A percentile compares a stretch with the other conserved stretches of the same genome.
phyloP scores from a whole-genome alignment of 2,113 vertebrate genomes.

The Triplophysa siluroides region DNA sequence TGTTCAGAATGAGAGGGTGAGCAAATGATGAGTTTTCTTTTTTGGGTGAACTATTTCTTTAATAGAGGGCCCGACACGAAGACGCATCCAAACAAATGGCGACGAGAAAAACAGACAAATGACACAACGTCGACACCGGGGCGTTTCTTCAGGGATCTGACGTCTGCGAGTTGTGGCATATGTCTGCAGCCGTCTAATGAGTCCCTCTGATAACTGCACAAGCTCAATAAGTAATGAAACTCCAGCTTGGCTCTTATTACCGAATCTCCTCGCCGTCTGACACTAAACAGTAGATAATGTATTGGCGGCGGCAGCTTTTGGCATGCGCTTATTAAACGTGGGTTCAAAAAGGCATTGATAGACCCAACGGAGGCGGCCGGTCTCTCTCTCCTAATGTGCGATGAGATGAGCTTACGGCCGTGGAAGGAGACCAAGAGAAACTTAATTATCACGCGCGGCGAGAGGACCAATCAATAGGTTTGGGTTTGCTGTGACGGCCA shows the following conservation, averaged over 20 bases:
- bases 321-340: slow-evolving; percentile 66
- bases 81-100: slow-evolving; percentile 65
- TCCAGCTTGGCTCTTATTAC: slow-evolving; percentile 67
- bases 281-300: slow-evolving; percentile 70
- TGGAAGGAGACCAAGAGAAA: slow-evolving; percentile 53
- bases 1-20: too few species aligned
- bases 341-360: slow-evolving; percentile 68
- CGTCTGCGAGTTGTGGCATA: slow-evolving; percentile 64
- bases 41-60: not conserved
- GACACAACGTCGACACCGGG: slow-evolving; percentile 60
- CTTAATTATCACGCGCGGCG: slow-evolving; percentile 63
- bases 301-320: slow-evolving; percentile 59
- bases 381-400: slow-evolving; percentile 60
- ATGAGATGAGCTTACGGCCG: slow-evolving; percentile 60
- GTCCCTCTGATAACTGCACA: slow-evolving; percentile 65
- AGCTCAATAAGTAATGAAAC: slow-evolving; percentile 73
- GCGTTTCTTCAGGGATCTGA: slow-evolving; percentile 66
- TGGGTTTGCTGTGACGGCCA: slow-evolving; percentile 40
- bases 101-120: slow-evolving; percentile 65
- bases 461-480: slow-evolving; percentile 60
- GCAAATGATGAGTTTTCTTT: too few species aligned
- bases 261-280: slow-evolving; percentile 57
- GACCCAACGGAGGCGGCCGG: slow-evolving; percentile 49
- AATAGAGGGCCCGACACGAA: slow-evolving; percentile 57
- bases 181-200: slow-evolving; percentile 73